These are phyloP conservation scores for Falco concolor DNA, from an alignment of 2,797 vertebrate species.

Conservation along the genomic window DNA sequence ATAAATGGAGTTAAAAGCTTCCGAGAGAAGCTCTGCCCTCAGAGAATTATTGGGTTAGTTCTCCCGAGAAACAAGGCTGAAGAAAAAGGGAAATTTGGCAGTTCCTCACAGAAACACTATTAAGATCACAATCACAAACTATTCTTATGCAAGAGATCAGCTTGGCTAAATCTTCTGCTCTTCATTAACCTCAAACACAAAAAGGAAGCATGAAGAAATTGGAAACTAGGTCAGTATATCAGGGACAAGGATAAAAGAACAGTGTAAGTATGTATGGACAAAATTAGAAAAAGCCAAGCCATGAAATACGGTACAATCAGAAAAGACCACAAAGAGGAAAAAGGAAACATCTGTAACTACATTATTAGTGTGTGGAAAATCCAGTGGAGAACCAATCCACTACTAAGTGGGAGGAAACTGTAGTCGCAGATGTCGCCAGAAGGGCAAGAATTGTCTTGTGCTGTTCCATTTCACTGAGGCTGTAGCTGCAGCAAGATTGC, in stretches of 20 bases:
- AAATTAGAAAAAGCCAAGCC: conserved; percentile 22
- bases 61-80: conserved; percentile 30
- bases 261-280: background rate
- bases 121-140: conserved; percentile 44
- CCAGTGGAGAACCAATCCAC: background rate
- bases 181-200: conserved; percentile 54
- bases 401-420: background rate
- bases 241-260: conserved; percentile 52
- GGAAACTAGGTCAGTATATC: conserved; percentile 59
- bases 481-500: background rate
- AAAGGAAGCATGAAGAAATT: conserved; percentile 27
- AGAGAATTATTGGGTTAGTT: conserved; percentile 60
- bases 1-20: conserved; percentile 44
- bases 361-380: background rate
- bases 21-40: conserved; percentile 16
- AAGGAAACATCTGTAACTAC: conserved; percentile 2
- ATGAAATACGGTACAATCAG: background rate
- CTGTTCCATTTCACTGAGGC: background rate
- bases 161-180: conserved; percentile 37
- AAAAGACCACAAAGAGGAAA: background rate
- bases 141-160: conserved; percentile 48
- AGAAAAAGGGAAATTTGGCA: conserved; percentile 46
- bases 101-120: conserved; percentile 38
- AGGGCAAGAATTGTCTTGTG: background rate
- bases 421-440: background rate